Evolutionary conservation across 2,888 invertebrate genomes (phyloP), one percentile per base, ranked within the genome.

Genomic region (Hypselothyrea guttata): DNA sequence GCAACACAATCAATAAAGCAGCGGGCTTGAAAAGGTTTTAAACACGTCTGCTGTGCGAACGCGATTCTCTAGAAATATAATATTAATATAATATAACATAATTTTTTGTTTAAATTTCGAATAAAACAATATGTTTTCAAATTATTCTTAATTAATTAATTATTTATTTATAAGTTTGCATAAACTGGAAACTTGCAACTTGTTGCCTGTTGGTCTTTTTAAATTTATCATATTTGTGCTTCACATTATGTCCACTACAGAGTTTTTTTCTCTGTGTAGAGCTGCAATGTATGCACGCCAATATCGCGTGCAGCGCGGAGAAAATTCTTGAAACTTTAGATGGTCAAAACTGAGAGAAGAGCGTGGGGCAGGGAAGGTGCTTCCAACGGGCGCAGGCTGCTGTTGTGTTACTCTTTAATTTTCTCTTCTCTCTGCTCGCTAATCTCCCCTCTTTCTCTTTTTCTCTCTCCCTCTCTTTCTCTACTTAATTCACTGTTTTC

Each of bases 21-120:
- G 55, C 13, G 38, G 41, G 44, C 8, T 91, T 92, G 65, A 83
- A 89, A 88, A 87, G 79, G 87, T 88, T 88, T 87, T 77, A 87
- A 89, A 89, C 89, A 90, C 89, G 89, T 89, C 90, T 82, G 88
- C 68, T 75, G 71, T 75, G 86, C 77, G 75, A 76, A 84, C 84
- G 88, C 86, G 88, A 87, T 75, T 86, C 84, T 86, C 69, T 82
- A 67, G 84, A 89, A 89, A 89, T n/a, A n/a, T n/a, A n/a, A n/a
- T n/a, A n/a, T n/a, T n/a, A n/a, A n/a, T n/a, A n/a, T n/a, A n/a
- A n/a, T n/a, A n/a, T n/a, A n/a, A n/a, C n/a, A n/a, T n/a, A n/a
- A n/a, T n/a, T n/a, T n/a, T n/a, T n/a, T n/a, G n/a, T n/a, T n/a
- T n/a, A n/a, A n/a, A n/a, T n/a, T n/a, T n/a, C n/a, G n/a, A n/a